Base-by-base conservation (phyloP, 2,797 vertebrate species). In the Lutjanus campechanus region DNA sequence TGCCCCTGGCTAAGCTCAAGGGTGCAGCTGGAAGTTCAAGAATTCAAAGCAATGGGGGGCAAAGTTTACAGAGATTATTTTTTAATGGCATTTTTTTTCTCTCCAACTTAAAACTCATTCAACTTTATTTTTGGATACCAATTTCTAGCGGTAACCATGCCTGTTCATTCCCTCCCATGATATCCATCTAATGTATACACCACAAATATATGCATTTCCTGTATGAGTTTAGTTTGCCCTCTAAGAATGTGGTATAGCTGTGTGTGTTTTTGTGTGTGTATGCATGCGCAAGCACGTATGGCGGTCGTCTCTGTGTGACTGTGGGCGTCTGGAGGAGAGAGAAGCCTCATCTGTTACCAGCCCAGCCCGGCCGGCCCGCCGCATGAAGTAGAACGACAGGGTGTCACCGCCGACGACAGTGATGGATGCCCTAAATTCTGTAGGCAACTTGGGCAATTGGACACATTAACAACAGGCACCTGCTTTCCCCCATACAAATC, bases 381-480 rank as follows among this genome's bases (percentile, higher is more conserved):
- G 80, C 92, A 72, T 95, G 94, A 96, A 93, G 94, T 93, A 91
- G 94, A 95, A 94, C 94, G 94, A 95, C 95, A 95, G 94, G 92
- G 92, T 95, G 95, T 96, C 95, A 95, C 91, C 66, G 60, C 69
- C 74, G 56, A 83, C 94, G 95, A 96, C 95, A 96, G 92, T 96
- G 95, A 96, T 96, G 95, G 94, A 96, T 96, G 95, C 92, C 87
- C 88, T 92, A 93, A 94, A 96, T 96, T 96, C 94, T 94, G 93
- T 95, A 94, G 93, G 93, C 94, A 96, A 96, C 94, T 95, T 95
- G 94, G 95, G 94, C 95, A 96, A 96, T 96, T 95, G 95, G 95
- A 96, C 93, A 93, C 96, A 96, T 96, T 96, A 96, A 96, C 95
- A 96, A 96, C 93, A 94, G 94, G 93, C 95, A 96, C 95, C 95